Evolutionary conservation across 2,888 invertebrate species (phyloP).

Genomic region (Orthosia gothica): DNA sequence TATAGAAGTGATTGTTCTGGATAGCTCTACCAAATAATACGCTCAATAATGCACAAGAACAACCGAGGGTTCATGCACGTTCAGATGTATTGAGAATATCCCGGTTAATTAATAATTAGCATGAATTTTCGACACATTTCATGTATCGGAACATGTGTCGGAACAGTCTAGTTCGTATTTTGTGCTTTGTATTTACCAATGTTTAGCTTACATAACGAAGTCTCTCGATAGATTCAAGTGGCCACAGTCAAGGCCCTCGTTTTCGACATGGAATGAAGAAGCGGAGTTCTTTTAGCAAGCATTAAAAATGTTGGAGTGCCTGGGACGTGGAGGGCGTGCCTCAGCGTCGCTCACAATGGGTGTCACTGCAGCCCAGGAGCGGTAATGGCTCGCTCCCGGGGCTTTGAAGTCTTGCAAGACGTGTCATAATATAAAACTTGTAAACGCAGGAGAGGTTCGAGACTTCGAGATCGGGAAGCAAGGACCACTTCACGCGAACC

Average conservation of each 20-base stretch:
- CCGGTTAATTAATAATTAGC: constrained; percentile 8
- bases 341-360: constrained; percentile 29
- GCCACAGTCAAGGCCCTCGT: background rate
- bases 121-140: constrained; percentile 2
- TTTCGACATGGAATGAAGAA: background rate
- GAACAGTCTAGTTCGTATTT: background rate
- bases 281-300: constrained; percentile 1
- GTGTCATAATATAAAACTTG: constrained; percentile 78
- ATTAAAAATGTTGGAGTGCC: constrained; percentile 14
- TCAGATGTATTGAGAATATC: background rate
- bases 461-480: constrained; percentile 72
- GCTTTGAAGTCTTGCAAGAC: constrained; percentile 72
- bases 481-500: constrained; percentile 78
- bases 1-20: constrained; percentile 13
- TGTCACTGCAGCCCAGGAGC: constrained; percentile 28
- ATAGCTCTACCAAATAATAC: constrained; percentile 10
- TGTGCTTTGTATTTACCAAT: background rate
- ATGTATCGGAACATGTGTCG: constrained; percentile 5
- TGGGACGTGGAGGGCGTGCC: constrained; percentile 16
- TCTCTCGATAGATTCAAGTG: background rate
- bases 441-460: constrained; percentile 72
- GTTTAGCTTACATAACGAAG: constrained; percentile 7
- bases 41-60: constrained; percentile 3
- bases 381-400: constrained; percentile 48
- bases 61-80: background rate